Percentiles rank a stretch among this genome's conserved stretches.
Conservation (phyloP, 2,797 vertebrate species). For the Pipistrellus nathusii region DNA sequence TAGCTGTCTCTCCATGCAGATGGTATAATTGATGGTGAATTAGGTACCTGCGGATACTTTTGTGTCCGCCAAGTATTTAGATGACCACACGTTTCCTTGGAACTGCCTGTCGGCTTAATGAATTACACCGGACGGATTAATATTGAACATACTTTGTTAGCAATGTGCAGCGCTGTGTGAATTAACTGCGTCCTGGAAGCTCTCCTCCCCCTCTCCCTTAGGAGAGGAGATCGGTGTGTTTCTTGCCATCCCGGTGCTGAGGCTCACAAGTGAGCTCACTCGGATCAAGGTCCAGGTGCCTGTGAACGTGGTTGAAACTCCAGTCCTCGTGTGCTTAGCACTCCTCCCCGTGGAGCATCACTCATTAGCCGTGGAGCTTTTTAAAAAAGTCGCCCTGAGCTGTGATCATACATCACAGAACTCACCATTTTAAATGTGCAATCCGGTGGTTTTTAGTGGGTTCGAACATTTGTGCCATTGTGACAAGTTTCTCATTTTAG, state of each 20-base stretch:
- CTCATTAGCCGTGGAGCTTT: conserved; percentile 8
- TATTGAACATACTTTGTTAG: not conserved
- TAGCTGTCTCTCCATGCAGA: conserved; percentile 27
- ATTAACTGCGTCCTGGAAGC: not conserved
- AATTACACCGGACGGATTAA: not conserved
- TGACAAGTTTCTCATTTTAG: not conserved
- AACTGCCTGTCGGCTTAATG: not conserved
- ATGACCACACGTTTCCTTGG: conserved; percentile 37
- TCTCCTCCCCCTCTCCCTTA: not conserved
- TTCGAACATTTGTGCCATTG: not conserved
- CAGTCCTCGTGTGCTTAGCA: not conserved
- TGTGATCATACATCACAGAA: conserved; percentile 1
- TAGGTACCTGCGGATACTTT: conserved; percentile 5
- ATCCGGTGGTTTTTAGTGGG: not conserved
- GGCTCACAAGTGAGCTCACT: not conserved
- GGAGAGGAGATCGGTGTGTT: conserved; percentile 39
- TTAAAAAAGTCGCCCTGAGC: not conserved
- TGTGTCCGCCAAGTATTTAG: conserved; percentile 51
- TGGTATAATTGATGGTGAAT: not conserved
- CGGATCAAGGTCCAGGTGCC: conserved; percentile 48
- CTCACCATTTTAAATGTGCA: not conserved
- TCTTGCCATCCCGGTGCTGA: not conserved
- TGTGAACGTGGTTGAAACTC: conserved; percentile 29
- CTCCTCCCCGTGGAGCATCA: not conserved
- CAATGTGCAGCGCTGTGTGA: not conserved